Evolutionary conservation across 2,113 vertebrate genomes (phyloP).

Genomic region (Ramphastos sulfuratus): DNA sequence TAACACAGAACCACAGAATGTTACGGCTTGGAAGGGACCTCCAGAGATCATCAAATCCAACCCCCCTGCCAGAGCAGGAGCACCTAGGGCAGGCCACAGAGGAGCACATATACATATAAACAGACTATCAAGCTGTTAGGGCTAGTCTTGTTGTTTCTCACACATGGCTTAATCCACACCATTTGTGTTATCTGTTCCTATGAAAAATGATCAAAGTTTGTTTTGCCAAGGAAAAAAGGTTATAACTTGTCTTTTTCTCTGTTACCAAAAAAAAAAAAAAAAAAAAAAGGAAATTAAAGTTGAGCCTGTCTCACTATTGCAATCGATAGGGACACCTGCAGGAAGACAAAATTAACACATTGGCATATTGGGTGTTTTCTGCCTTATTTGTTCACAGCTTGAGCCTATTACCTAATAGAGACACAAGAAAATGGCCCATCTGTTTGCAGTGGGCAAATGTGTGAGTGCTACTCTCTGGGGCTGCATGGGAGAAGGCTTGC

Average conservation of each 20-base stretch:
- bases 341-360: slow-evolving; percentile 61
- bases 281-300: neutral
- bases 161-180: neutral
- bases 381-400: slow-evolving; percentile 74
- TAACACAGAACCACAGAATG: neutral
- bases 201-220: neutral
- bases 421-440: slow-evolving; percentile 71
- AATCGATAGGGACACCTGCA: slow-evolving; percentile 66
- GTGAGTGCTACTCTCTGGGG: slow-evolving; percentile 56
- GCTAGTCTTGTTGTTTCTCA: neutral
- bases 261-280: neutral
- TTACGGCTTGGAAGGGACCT: too few species aligned
- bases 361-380: slow-evolving; percentile 71
- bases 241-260: neutral
- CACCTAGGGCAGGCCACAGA: too few species aligned
- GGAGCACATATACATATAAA: neutral
- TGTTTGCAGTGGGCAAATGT: slow-evolving; percentile 68
- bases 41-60: too few species aligned
- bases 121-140: neutral
- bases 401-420: slow-evolving; percentile 73
- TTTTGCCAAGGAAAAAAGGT: neutral
- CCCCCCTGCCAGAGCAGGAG: too few species aligned
- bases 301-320: slow-evolving; percentile 6
- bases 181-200: neutral
- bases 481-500: slow-evolving; percentile 57